Conservation (phyloP, 2,797 vertebrate genomes). For the Onychomys arenicola region DNA sequence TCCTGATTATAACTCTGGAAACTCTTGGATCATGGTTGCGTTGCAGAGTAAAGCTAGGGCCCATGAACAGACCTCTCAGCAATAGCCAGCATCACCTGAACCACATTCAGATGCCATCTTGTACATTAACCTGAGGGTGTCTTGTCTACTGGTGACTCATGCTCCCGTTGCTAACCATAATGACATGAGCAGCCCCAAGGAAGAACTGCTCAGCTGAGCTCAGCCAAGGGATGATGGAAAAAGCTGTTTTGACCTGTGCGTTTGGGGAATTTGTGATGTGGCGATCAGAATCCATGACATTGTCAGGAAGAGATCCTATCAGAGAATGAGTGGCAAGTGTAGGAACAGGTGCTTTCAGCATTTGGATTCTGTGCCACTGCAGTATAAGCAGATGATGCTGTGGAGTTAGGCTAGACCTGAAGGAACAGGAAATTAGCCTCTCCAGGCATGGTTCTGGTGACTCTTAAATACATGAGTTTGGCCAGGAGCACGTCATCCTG, state of each 20-base stretch:
- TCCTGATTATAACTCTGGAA: not conserved
- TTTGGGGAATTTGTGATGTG: not conserved
- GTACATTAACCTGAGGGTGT: not conserved
- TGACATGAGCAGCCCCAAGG: not conserved
- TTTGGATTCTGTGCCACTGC: not conserved
- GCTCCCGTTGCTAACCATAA: not conserved
- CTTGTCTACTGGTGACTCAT: not conserved
- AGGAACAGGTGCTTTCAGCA: conserved; percentile 9
- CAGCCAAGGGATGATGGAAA: not conserved
- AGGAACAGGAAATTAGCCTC: not conserved
- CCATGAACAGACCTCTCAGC: not conserved
- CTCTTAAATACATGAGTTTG: not conserved
- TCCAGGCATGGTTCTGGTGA: not conserved
- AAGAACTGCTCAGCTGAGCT: not conserved
- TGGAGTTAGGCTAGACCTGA: not conserved
- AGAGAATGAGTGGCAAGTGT: conserved; percentile 2
- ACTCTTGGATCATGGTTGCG: not conserved
- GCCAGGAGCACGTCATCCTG: not conserved
- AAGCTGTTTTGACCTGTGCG: not conserved
- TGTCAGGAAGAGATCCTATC: not conserved
- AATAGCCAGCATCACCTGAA: not conserved
- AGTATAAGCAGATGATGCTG: not conserved
- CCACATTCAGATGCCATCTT: not conserved
- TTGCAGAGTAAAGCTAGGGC: not conserved
- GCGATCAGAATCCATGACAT: not conserved